Evolutionary conservation across 2,888 invertebrate genomes (phyloP).

Genomic region (Lasioglossum figueresi): DNA sequence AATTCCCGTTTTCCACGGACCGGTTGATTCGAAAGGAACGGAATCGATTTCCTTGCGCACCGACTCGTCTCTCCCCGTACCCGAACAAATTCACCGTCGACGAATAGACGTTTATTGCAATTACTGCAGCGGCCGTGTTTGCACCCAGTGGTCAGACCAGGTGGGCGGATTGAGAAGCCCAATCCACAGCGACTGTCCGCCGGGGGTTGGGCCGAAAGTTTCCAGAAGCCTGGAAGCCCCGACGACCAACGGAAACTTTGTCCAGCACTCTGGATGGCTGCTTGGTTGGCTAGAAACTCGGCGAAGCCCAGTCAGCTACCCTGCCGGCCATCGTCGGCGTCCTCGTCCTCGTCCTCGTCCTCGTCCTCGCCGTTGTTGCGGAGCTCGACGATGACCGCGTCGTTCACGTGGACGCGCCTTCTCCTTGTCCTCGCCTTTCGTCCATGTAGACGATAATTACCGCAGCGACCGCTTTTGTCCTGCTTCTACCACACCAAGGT

Average conservation of each 20-base stretch:
- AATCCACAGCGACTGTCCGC: constrained; percentile 62
- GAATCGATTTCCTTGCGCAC: constrained; percentile 52
- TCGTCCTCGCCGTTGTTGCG: constrained; percentile 51
- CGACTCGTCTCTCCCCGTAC: constrained; percentile 41
- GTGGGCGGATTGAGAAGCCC: constrained; percentile 72
- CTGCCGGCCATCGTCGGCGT: constrained; percentile 59
- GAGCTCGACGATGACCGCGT: constrained; percentile 58
- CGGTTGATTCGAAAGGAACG: constrained; percentile 8
- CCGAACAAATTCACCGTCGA: constrained; percentile 69
- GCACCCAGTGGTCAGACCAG: constrained; percentile 63
- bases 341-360: constrained; percentile 58
- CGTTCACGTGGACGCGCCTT: constrained; percentile 68
- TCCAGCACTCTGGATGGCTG: constrained; percentile 74
- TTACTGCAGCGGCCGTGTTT: constrained; percentile 74
- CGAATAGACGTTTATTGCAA: constrained; percentile 76
- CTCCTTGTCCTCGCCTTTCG: constrained; percentile 65
- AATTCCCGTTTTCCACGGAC: constrained; percentile 18
- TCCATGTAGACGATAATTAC: constrained; percentile 79
- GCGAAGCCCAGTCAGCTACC: constrained; percentile 80
- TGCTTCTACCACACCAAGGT: constrained; percentile 63
- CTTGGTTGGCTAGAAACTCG: constrained; percentile 78
- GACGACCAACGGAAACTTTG: constrained; percentile 77
- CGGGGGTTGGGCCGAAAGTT: constrained; percentile 78
- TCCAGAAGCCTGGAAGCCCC: constrained; percentile 73
- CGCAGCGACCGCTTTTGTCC: constrained; percentile 80